Conservation (phyloP, 2,888 invertebrate species). For the Plutella xylostella region DNA sequence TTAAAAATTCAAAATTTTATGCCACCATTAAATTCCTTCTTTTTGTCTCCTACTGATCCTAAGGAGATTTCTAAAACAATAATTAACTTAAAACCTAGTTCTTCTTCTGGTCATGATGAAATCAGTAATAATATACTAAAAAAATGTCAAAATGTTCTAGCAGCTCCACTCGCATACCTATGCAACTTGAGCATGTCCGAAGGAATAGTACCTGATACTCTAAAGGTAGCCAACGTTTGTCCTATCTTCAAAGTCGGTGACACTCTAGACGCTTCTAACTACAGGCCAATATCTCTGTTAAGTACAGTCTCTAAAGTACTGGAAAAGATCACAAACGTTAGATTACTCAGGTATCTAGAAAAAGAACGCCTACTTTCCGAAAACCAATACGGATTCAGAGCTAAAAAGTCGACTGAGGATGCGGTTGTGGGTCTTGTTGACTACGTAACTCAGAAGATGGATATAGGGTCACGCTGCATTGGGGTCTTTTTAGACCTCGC, state of each 20-base stretch:
- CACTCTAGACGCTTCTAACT: background rate
- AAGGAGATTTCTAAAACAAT: too few species aligned
- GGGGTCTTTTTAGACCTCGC: background rate
- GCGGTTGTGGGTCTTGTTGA: background rate
- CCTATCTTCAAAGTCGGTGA: background rate
- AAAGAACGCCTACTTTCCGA: background rate
- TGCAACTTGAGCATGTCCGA: background rate
- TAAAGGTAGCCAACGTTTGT: background rate
- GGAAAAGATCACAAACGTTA: constrained; percentile 5
- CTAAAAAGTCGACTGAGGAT: background rate
- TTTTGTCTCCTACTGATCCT: too few species aligned
- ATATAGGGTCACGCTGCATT: background rate
- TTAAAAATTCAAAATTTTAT: too few species aligned
- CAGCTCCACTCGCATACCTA: too few species aligned
- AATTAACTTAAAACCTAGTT: too few species aligned
- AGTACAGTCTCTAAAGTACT: constrained; percentile 6
- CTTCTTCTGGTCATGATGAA: too few species aligned
- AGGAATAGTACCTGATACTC: background rate
- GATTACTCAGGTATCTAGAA: background rate
- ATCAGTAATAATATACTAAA: too few species aligned
- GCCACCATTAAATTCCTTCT: too few species aligned
- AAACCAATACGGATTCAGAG: constrained; percentile 8
- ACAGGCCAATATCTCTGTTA: background rate
- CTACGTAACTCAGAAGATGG: background rate
- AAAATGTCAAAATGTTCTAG: too few species aligned